Base-by-base conservation (phyloP, 2,888 invertebrate genomes). In the Drosophila pegasa region DNA sequence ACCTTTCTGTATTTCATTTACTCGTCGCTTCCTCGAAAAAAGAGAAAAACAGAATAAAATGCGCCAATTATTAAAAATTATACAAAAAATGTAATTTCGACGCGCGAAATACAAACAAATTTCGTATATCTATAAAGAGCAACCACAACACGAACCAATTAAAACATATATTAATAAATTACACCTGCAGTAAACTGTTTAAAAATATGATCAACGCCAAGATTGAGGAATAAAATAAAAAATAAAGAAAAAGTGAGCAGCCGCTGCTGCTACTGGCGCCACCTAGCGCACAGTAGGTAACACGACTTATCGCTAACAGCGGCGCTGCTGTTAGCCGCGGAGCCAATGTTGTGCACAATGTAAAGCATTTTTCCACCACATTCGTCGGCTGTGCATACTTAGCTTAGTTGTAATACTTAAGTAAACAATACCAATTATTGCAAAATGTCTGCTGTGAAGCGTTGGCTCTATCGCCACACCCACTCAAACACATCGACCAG, bases 391-490 rank as follows among this genome's bases (percentile, higher is more conserved):
- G 76, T 75, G 77, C 50, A 31, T 57, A 67, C 51, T 65, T 64
- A 64, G 31, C 27, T 52, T 62, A 47, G 64, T 41, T 52, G 27
- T 38, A 54, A 33, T 48, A 71, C 45, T 47, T 62, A 48, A 40
- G 12, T 22, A 38, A 37, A 51, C 29, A 33, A 27, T 18, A 40
- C 48, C 43, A 69, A 55, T 9, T 6, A 16, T 18, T 45, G 38
- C 37, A 71, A 71, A 66, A 91, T 92, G 92, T 92, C 92, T 54
- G 91, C 91, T 54, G 91, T 92, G 6, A 91, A 90, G 75, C 90
- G 90, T 81, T 92, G 92, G 92, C 90, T 92, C 27, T 91, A 90
- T 64, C 91, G 91, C 57, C 87, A 90, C 66, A 82, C 90, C 52
- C 90, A 90, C 29, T 80, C 88, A 9, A 72, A 71, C 10, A 81